phyloP scores from a whole-genome alignment of 2,888 invertebrate species.

The Prosopocoilus inquinatus region DNA sequence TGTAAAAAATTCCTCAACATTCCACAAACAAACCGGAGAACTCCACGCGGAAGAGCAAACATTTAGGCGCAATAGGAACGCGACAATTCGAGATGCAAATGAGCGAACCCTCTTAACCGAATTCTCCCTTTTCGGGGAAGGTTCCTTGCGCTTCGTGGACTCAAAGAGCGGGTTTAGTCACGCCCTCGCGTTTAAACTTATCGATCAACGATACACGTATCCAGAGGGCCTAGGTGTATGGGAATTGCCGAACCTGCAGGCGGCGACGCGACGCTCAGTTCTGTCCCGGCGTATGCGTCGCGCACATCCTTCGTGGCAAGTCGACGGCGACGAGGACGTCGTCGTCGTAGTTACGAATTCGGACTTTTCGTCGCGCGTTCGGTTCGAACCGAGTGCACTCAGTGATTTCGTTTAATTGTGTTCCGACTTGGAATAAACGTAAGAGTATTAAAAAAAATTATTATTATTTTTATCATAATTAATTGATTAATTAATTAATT shows the following conservation, averaged over 20 bases:
- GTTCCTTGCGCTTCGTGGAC: too few relatives aligned
- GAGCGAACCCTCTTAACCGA: too few relatives aligned
- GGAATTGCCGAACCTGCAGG: slow-evolving; percentile 26
- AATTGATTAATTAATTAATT: not conserved
- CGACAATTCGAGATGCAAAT: too few relatives aligned
- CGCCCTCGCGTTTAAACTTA: slow-evolving; percentile 25
- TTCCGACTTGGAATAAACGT: too few relatives aligned
- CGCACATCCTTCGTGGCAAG: slow-evolving; percentile 7
- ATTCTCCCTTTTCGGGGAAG: too few relatives aligned
- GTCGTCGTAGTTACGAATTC: not conserved
- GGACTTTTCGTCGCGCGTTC: slow-evolving; percentile 5
- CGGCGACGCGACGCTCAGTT: slow-evolving; percentile 20
- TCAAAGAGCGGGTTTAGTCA: slow-evolving; percentile 1
- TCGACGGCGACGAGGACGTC: not conserved
- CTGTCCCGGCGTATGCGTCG: slow-evolving; percentile 19
- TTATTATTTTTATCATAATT: too few relatives aligned
- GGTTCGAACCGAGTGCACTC: not conserved
- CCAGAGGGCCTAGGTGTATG: slow-evolving; percentile 20
- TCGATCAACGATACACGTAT: slow-evolving; percentile 25
- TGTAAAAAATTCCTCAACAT: too few relatives aligned
- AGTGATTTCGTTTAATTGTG: not conserved
- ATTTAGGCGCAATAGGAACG: too few relatives aligned
- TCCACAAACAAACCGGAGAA: too few relatives aligned
- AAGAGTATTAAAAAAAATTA: too few relatives aligned
- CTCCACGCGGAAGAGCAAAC: too few relatives aligned